Evolutionary conservation across 2,888 invertebrate species (phyloP).

Genomic region (Chironomus tentans): DNA sequence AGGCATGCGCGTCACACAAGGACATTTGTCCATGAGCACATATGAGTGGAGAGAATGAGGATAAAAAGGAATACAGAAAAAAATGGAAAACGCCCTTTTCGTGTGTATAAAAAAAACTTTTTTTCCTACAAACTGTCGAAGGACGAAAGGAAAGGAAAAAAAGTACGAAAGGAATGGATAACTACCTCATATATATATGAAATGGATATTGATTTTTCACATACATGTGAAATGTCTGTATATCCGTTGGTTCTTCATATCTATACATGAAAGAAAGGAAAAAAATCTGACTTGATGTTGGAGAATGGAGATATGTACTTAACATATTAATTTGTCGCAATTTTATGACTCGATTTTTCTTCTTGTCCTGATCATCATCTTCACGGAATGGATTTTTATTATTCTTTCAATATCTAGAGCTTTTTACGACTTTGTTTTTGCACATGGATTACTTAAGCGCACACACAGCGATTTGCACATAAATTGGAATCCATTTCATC

Average conservation of each 20-base stretch:
- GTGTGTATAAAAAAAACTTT: too few relatives aligned
- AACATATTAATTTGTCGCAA: constrained; percentile 25
- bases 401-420: not conserved
- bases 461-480: constrained; percentile 26
- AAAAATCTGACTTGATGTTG: not conserved
- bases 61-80: not conserved
- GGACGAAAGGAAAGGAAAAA: constrained; percentile 11
- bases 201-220: constrained; percentile 21
- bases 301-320: constrained; percentile 3
- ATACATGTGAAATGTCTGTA: not conserved
- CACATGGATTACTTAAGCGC: not conserved
- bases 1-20: constrained; percentile 23
- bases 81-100: constrained; percentile 23
- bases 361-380: too few relatives aligned
- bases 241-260: too few relatives aligned
- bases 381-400: not conserved
- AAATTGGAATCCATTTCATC: constrained; percentile 14
- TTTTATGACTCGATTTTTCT: constrained; percentile 14
- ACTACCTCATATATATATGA: constrained; percentile 1
- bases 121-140: not conserved
- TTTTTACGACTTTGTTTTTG: constrained; percentile 24
- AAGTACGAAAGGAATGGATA: not conserved
- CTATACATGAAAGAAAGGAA: not conserved
- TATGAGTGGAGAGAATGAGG: not conserved
- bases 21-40: constrained; percentile 17